Evolutionary conservation across 2,888 invertebrate species (phyloP).

Genomic region (Caenorhabditis japonica): DNA sequence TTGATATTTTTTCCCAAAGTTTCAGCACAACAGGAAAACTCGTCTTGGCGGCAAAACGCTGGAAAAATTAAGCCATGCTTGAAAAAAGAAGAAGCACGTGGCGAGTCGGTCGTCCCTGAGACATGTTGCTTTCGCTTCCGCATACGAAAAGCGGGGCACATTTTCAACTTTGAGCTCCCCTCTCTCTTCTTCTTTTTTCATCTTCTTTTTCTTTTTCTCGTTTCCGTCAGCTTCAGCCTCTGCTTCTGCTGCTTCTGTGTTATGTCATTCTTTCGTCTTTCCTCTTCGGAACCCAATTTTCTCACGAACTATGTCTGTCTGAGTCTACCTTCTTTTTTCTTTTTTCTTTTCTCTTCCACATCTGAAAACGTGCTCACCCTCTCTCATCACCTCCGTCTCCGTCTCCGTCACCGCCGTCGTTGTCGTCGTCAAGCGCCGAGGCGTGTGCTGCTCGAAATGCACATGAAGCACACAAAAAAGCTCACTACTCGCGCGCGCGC

Average conservation of each 20-base stretch:
- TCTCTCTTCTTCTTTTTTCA: slow-evolving; percentile 17
- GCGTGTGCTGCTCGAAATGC: slow-evolving; percentile 39
- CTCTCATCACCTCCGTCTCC: slow-evolving; percentile 26
- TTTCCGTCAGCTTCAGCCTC: not conserved
- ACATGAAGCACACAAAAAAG: slow-evolving; percentile 47
- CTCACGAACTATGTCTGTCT: slow-evolving; percentile 36
- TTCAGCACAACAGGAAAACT: too few relatives aligned
- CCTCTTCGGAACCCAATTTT: slow-evolving; percentile 19
- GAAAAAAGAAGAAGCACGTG: slow-evolving; percentile 29
- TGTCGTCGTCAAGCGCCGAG: slow-evolving; percentile 18
- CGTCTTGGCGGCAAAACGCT: too few relatives aligned
- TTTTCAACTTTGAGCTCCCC: slow-evolving; percentile 42
- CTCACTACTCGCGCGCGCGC: slow-evolving; percentile 25
- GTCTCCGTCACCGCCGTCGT: slow-evolving; percentile 8
- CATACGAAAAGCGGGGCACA: slow-evolving; percentile 12
- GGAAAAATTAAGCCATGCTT: too few relatives aligned
- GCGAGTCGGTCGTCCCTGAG: slow-evolving; percentile 9
- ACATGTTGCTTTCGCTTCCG: slow-evolving; percentile 17
- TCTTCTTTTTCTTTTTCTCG: slow-evolving; percentile 5
- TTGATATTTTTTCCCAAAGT: too few relatives aligned
- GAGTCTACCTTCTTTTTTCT: slow-evolving; percentile 17
- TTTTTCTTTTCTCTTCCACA: not conserved
- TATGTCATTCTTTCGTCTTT: slow-evolving; percentile 13
- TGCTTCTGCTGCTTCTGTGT: slow-evolving; percentile 11
- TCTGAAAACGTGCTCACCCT: slow-evolving; percentile 10